These are phyloP conservation scores for Platichthys flesus DNA, from an alignment of 2,113 vertebrate genomes.

Conservation along the genomic window DNA sequence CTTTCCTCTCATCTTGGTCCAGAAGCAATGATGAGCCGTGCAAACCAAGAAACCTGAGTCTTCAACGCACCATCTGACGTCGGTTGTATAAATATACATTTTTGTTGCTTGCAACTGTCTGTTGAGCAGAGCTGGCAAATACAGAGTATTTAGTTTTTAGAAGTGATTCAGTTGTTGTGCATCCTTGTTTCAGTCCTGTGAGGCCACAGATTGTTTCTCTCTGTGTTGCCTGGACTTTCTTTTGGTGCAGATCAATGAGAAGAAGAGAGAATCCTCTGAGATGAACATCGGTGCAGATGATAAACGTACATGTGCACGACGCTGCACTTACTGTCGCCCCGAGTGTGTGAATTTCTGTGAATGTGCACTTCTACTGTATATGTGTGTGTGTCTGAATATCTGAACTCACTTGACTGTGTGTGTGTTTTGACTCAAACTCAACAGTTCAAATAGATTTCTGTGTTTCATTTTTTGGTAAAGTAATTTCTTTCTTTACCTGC, in stretches of 20 bases:
- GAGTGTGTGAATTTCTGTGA: conserved; percentile 20
- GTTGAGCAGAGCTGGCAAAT: conserved; percentile 5
- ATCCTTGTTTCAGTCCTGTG: not conserved
- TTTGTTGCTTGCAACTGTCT: not conserved
- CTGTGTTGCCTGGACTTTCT: conserved; percentile 61
- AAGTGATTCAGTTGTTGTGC: not conserved
- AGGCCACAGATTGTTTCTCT: conserved; percentile 20
- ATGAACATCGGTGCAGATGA: conserved; percentile 26
- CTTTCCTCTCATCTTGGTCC: not conserved
- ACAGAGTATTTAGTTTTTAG: not conserved
- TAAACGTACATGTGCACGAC: conserved; percentile 54
- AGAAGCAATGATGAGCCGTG: not conserved
- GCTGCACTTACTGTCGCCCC: conserved; percentile 60
- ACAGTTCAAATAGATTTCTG: not conserved
- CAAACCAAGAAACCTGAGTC: not conserved
- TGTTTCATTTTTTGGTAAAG: not conserved
- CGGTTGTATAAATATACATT: conserved; percentile 1
- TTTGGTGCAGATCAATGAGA: conserved; percentile 32
- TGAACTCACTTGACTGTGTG: not conserved
- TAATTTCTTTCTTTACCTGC: too few species aligned
- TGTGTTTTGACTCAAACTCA: too few species aligned
- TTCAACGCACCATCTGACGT: not conserved
- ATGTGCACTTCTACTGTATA: not conserved
- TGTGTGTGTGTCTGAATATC: not conserved
- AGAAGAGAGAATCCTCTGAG: conserved; percentile 26